A percentile compares a stretch with the other conserved stretches of the same genome.
Conservation (phyloP, 2,888 invertebrate species). For the Chloromyia formosa region DNA sequence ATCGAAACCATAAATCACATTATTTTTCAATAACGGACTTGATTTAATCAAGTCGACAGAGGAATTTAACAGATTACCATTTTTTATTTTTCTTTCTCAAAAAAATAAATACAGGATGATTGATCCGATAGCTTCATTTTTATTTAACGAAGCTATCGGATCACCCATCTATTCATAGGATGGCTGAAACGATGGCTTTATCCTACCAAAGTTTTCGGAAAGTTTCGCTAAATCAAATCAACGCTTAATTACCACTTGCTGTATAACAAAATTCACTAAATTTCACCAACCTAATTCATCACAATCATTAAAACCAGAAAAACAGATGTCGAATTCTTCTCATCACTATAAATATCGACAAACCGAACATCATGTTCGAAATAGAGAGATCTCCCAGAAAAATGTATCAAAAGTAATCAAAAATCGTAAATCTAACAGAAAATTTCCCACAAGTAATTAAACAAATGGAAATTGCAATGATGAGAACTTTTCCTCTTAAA, state of each 20-base stretch:
- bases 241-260: slow-evolving; percentile 12
- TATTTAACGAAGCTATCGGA: too few species aligned
- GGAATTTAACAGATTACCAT: not conserved
- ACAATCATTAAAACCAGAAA: slow-evolving; percentile 4
- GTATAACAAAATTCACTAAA: not conserved
- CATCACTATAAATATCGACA: too few species aligned
- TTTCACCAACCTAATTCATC: not conserved
- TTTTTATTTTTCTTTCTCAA: not conserved
- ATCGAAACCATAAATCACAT: not conserved
- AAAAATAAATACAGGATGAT: not conserved
- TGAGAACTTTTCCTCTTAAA: slow-evolving; percentile 23
- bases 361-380: too few species aligned
- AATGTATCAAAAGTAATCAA: too few species aligned
- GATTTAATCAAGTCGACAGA: not conserved
- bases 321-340: too few species aligned
- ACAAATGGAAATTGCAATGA: slow-evolving; percentile 4
- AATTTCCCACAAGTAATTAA: slow-evolving; percentile 27
- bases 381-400: too few species aligned
- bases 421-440: too few species aligned
- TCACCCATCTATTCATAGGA: too few species aligned
- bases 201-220: too few species aligned
- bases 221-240: too few species aligned
- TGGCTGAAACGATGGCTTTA: too few species aligned
- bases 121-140: too few species aligned
- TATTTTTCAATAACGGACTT: not conserved